Evolutionary conservation across 1,140 invertebrate species (phyloP).

Genomic region (Galleria mellonella): DNA sequence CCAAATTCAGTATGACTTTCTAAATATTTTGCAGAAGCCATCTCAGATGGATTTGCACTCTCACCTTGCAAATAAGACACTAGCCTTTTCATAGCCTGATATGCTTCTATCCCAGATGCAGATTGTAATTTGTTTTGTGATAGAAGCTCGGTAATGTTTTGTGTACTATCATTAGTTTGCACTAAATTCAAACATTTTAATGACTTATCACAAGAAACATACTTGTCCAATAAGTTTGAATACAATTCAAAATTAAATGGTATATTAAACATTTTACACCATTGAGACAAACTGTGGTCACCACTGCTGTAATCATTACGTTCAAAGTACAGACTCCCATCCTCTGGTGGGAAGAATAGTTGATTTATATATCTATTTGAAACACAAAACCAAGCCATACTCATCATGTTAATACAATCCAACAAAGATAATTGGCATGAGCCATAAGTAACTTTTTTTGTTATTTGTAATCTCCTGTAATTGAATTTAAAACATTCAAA

Average conservation of each 20-base stretch:
- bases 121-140: constrained; percentile 9
- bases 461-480: constrained; percentile 25
- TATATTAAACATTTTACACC: constrained; percentile 21
- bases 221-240: constrained; percentile 17
- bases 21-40: constrained; percentile 19
- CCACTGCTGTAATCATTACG: constrained; percentile 9
- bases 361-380: constrained; percentile 13
- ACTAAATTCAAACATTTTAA: constrained; percentile 10
- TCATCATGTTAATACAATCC: constrained; percentile 22
- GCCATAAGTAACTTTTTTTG: constrained; percentile 11
- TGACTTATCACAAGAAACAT: constrained; percentile 20
- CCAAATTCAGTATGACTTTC: constrained; percentile 26
- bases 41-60: constrained; percentile 9
- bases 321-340: constrained; percentile 19
- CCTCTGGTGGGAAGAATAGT: constrained; percentile 14
- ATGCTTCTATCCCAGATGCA: constrained; percentile 19
- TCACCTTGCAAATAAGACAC: constrained; percentile 22
- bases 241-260: constrained; percentile 10
- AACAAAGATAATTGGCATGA: constrained; percentile 6
- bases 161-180: constrained; percentile 7
- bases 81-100: constrained; percentile 25
- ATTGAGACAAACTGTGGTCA: constrained; percentile 19
- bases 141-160: constrained; percentile 10
- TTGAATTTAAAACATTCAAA: constrained; percentile 23
- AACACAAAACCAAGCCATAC: constrained; percentile 18